These are phyloP conservation scores for Seriola dumerili DNA, from an alignment of 2,113 vertebrate species.

Conservation along the genomic window DNA sequence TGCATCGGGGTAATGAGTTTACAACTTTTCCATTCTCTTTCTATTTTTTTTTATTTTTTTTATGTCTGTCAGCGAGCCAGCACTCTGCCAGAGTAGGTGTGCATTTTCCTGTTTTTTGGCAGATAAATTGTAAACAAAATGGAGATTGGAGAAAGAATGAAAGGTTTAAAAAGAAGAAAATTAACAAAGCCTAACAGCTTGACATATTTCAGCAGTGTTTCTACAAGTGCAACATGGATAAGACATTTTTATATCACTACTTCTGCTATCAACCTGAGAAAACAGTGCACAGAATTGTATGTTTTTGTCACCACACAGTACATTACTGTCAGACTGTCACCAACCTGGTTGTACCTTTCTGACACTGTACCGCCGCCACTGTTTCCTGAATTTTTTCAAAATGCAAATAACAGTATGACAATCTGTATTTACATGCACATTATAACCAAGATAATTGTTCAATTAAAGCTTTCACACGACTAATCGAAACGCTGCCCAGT, in stretches of 20 bases:
- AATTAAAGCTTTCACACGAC: not conserved
- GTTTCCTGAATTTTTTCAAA: not conserved
- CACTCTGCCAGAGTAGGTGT: not conserved
- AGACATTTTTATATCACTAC: conserved; percentile 23
- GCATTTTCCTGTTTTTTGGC: conserved; percentile 8
- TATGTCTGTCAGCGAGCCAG: conserved; percentile 4
- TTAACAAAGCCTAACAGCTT: conserved; percentile 18
- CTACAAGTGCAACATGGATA: not conserved
- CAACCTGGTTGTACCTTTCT: not conserved
- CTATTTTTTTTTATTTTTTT: not conserved
- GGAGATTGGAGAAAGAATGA: not conserved
- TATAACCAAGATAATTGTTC: not conserved
- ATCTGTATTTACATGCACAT: conserved; percentile 12
- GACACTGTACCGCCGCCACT: not conserved
- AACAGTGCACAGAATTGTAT: not conserved
- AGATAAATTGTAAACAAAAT: conserved; percentile 28
- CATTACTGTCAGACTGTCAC: conserved; percentile 4
- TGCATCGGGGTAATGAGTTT: conserved; percentile 23
- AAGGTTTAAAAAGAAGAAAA: not conserved
- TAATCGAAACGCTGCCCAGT: not conserved
- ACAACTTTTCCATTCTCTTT: not conserved
- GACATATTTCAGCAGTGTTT: conserved; percentile 21
- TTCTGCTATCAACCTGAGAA: not conserved
- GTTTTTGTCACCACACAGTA: not conserved
- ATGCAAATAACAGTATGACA: not conserved